A percentile compares a stretch with the other conserved stretches of the same genome.
Evolutionary conservation across 1,140 invertebrate genomes (phyloP).

Genomic region (Zaprionus ghesquierei): DNA sequence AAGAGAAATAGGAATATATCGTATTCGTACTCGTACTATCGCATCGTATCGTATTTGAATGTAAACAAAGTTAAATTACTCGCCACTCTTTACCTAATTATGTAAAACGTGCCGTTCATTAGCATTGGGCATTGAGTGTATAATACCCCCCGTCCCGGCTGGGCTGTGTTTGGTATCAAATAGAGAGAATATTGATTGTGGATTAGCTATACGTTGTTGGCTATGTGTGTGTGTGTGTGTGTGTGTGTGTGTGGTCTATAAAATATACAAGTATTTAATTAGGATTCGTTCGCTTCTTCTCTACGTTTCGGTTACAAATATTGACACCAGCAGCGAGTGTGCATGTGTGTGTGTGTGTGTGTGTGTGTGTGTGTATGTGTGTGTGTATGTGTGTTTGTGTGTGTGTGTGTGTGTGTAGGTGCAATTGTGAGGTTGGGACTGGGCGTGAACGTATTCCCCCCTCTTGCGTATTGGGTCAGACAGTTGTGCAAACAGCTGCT

Average conservation of each 20-base stretch:
- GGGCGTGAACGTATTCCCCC: constrained; percentile 22
- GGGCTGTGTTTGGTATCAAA: constrained; percentile 65
- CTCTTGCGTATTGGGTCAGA: constrained; percentile 44
- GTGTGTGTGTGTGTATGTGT: neutral
- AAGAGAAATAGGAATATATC: constrained; percentile 4
- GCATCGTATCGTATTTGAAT: constrained; percentile 1
- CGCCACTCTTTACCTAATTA: constrained; percentile 79
- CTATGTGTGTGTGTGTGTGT: neutral
- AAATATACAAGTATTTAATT: constrained; percentile 1
- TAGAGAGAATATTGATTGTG: constrained; percentile 59
- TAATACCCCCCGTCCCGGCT: constrained; percentile 75
- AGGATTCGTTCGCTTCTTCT: neutral
- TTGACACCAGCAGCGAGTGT: constrained; percentile 17
- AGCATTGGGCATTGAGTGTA: constrained; percentile 82
- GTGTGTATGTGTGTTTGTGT: neutral
- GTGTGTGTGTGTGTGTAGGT: neutral
- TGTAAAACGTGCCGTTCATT: constrained; percentile 82
- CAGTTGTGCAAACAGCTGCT: constrained; percentile 63
- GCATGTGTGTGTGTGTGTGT: neutral
- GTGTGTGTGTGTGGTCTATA: neutral
- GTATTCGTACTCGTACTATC: neutral
- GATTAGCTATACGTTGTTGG: constrained; percentile 33
- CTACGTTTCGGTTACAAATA: constrained; percentile 8
- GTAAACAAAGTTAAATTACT: constrained; percentile 26
- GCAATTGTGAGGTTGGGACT: constrained; percentile 10